Evolutionary conservation across 2,888 invertebrate species (phyloP).

Genomic region (Lysandra coridon): DNA sequence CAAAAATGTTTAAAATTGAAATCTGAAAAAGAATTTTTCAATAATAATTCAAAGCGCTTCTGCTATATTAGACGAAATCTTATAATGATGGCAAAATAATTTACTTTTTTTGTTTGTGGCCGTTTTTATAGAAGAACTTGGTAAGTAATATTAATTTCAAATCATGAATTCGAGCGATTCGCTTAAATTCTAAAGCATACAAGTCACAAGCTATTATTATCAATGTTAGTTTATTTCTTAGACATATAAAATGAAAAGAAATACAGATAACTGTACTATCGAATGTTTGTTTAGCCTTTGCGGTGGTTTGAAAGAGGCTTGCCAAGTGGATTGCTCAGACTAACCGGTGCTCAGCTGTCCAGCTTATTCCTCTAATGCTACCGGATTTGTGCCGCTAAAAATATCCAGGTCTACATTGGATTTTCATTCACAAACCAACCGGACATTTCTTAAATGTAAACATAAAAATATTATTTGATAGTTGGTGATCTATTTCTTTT

Average conservation of each 20-base stretch:
- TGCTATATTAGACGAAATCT: background rate
- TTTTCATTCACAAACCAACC: background rate
- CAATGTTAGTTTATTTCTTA: background rate
- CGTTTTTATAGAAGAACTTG: background rate
- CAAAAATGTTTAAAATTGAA: background rate
- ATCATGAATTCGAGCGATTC: background rate
- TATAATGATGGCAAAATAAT: background rate
- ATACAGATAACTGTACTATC: slow-evolving; percentile 25
- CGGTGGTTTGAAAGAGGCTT: slow-evolving; percentile 42
- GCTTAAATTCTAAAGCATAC: too few species aligned
- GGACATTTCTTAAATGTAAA: background rate
- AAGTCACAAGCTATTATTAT: too few species aligned
- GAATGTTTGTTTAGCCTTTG: slow-evolving; percentile 43
- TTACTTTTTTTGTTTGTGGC: background rate
- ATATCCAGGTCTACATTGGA: slow-evolving; percentile 1
- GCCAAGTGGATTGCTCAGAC: slow-evolving; percentile 39
- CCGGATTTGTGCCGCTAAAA: slow-evolving; percentile 15
- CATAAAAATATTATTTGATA: background rate
- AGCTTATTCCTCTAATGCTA: slow-evolving; percentile 23
- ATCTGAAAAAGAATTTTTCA: background rate
- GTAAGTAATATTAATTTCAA: background rate
- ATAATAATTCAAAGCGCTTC: background rate
- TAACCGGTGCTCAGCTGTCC: slow-evolving; percentile 22
- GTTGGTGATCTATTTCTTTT: background rate
- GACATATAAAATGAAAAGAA: background rate